phyloP scores from a whole-genome alignment of 2,888 invertebrate genomes.

The Morpho achilles region DNA sequence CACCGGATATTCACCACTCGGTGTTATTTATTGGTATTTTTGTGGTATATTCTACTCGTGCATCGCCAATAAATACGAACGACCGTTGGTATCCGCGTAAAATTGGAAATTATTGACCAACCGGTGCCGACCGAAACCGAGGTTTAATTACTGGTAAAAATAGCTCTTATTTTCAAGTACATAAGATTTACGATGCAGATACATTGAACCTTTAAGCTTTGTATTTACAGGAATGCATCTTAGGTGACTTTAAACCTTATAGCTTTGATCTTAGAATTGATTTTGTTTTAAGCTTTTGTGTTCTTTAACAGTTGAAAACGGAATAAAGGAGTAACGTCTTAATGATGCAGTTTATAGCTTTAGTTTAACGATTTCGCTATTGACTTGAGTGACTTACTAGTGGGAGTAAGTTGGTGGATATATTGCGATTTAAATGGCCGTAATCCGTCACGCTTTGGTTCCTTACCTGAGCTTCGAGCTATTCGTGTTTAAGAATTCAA shows the following conservation, averaged over 20 bases:
- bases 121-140: conserved; percentile 11
- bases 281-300: not conserved
- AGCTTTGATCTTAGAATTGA: not conserved
- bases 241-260: not conserved
- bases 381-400: not conserved
- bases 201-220: conserved; percentile 6
- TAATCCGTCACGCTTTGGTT: too few species aligned
- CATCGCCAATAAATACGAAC: conserved; percentile 10
- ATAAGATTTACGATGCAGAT: conserved; percentile 9
- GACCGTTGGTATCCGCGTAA: conserved; percentile 11
- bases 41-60: conserved; percentile 3
- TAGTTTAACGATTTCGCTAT: conserved; percentile 9
- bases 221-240: conserved; percentile 2
- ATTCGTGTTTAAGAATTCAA: too few species aligned
- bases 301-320: not conserved
- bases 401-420: not conserved
- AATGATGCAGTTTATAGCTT: conserved; percentile 7
- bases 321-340: conserved; percentile 5
- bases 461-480: too few species aligned
- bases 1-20: too few species aligned
- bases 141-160: conserved; percentile 11
- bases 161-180: conserved; percentile 8
- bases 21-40: conserved; percentile 2
- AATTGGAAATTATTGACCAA: conserved; percentile 25
- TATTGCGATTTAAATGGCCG: not conserved